A percentile compares a stretch with the other conserved stretches of the same genome.
Conservation (phyloP, 2,797 vertebrate species). For the Myotis myotis region DNA sequence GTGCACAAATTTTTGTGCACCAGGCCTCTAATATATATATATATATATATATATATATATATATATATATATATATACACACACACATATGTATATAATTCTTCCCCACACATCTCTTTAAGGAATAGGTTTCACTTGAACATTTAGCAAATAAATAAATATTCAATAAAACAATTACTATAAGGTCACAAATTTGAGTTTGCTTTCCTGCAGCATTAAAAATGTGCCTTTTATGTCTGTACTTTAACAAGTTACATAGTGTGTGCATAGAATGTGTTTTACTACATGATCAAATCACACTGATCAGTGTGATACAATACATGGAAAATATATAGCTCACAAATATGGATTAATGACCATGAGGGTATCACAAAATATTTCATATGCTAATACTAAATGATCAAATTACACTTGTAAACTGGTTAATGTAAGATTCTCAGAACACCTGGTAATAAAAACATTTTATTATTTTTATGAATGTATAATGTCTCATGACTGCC, state of each 20-base stretch:
- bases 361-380: slow-evolving; percentile 52
- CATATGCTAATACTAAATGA: slow-evolving; percentile 53
- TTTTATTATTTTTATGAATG: slow-evolving; percentile 66
- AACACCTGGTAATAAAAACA: slow-evolving; percentile 65
- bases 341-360: slow-evolving; percentile 59
- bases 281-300: slow-evolving; percentile 54
- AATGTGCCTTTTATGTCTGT: slow-evolving; percentile 25
- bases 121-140: slow-evolving; percentile 40
- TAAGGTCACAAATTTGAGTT: slow-evolving; percentile 49
- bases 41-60: no score
- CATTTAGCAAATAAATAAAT: slow-evolving; percentile 52
- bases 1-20: no score
- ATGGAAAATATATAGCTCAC: slow-evolving; percentile 41
- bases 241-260: slow-evolving; percentile 48
- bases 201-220: slow-evolving; percentile 37
- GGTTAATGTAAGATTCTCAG: slow-evolving; percentile 43
- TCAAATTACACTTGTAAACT: slow-evolving; percentile 61
- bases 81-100: slow-evolving; percentile 47
- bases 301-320: slow-evolving; percentile 26
- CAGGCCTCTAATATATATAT: no score
- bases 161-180: slow-evolving; percentile 55
- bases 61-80: no score
- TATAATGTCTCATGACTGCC: slow-evolving; percentile 17
- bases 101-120: slow-evolving; percentile 20
- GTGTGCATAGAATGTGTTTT: slow-evolving; percentile 12